phyloP scores from a whole-genome alignment of 2,888 invertebrate genomes.

The Abrostola triplasia region DNA sequence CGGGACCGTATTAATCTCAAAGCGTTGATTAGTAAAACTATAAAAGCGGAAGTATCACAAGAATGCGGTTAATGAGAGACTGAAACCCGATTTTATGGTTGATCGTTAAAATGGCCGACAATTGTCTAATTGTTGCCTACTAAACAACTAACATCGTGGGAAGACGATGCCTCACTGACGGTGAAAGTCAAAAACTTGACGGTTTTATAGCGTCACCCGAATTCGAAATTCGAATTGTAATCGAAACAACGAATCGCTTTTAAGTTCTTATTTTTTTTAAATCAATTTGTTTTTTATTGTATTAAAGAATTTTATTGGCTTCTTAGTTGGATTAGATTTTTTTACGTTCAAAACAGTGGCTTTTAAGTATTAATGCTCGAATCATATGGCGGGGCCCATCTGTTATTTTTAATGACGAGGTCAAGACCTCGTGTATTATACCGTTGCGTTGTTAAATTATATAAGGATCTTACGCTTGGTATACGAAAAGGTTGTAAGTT shows the following conservation, averaged over 20 bases:
- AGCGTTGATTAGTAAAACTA: conserved; percentile 88
- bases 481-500: conserved; percentile 20
- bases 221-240: conserved; percentile 79
- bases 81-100: conserved; percentile 85
- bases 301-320: conserved; percentile 57
- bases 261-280: conserved; percentile 72
- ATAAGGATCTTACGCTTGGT: conserved; percentile 7
- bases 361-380: conserved; percentile 47
- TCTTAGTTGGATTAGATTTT: conserved; percentile 43
- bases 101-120: conserved; percentile 87
- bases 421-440: conserved; percentile 33
- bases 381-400: conserved; percentile 16
- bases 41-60: conserved; percentile 88
- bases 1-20: conserved; percentile 84
- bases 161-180: conserved; percentile 79
- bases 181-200: conserved; percentile 81
- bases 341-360: conserved; percentile 49
- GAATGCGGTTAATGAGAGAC: conserved; percentile 88
- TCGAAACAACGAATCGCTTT: conserved; percentile 82
- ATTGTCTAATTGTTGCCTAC: conserved; percentile 87
- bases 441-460: conserved; percentile 27
- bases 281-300: conserved; percentile 76
- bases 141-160: conserved; percentile 84
- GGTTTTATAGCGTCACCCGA: conserved; percentile 80
- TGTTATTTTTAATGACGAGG: conserved; percentile 40